Conservation (phyloP, 2,888 invertebrate genomes). For the Mythimna impura region DNA sequence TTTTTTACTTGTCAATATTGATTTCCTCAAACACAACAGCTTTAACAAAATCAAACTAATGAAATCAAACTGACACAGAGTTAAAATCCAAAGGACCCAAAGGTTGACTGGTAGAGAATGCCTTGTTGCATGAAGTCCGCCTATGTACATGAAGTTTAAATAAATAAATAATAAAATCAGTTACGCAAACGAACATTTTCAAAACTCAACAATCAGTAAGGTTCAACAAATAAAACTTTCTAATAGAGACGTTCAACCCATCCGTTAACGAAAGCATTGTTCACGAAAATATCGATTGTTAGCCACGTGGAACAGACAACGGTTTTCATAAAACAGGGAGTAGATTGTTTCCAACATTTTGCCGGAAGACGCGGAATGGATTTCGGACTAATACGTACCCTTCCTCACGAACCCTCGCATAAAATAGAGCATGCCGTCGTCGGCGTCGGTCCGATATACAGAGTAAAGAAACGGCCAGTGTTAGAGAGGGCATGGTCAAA, state of each 20-base stretch:
- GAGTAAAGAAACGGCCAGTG: background rate
- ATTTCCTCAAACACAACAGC: background rate
- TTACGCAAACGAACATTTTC: constrained; percentile 13
- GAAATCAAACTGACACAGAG: constrained; percentile 11
- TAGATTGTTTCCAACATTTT: constrained; percentile 85
- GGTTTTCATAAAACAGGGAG: constrained; percentile 81
- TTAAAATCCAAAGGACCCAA: no score
- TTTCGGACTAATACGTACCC: constrained; percentile 84
- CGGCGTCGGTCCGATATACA: constrained; percentile 24
- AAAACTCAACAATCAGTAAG: constrained; percentile 19
- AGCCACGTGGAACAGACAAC: constrained; percentile 70
- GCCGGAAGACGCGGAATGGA: constrained; percentile 85
- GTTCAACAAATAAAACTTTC: constrained; percentile 43
- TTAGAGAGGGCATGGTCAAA: background rate
- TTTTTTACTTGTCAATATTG: background rate
- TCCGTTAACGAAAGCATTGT: constrained; percentile 62
- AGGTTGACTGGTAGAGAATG: no score
- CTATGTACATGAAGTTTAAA: no score
- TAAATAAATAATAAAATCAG: no score
- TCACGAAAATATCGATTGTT: constrained; percentile 64
- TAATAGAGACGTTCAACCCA: constrained; percentile 48
- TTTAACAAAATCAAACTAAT: background rate
- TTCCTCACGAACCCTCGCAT: constrained; percentile 81
- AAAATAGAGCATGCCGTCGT: constrained; percentile 84
- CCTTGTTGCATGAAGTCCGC: no score